Base-by-base conservation (phyloP, 1,140 invertebrate species). In the Dinoponera quadriceps region DNA sequence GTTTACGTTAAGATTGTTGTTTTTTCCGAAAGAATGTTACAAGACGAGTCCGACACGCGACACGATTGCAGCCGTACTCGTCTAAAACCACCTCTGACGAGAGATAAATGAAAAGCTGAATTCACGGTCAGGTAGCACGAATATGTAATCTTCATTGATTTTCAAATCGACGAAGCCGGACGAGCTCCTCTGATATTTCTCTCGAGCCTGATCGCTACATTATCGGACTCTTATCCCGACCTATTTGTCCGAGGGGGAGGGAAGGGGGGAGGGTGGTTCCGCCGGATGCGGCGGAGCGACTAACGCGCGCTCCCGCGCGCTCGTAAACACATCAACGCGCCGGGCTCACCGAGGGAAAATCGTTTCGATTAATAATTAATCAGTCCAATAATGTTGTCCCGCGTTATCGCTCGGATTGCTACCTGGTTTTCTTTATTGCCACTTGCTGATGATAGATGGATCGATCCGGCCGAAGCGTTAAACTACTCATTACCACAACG, bases 351-450 rank as follows among this genome's bases (percentile, higher is more conserved):
- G n/a, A n/a, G 65, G 14, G 18, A 25, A 80, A 71, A 71, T 71
- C 20, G 38, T 71, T 59, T 18, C 75, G 29, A 71, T 80, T 80
- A 80, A 80, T 59, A 80, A 78, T 78, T 78, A 78, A 71, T 80
- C 54, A 80, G 22, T 48, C 29, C 65, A n/a, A 80, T 80, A 80
- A 80, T 57, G 75, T 80, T 80, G 75, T 80, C 75, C 71, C 75
- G 51, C 65, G 65, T 59, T 80, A 80, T 80, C 75, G 75, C 22
- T 65, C 25, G 75, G 60, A 49, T 25, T 38, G 33, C 75, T 71
- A 71, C 51, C 14, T 27, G 51, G 22, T 68, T 66, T 71, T 48
- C 75, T 69, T 80, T 80, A 80, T 71, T 71, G 48, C 65, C 65
- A 44, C 51, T 78, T 69, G 75, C 13, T 27, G 18, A 80, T 80